Evolutionary conservation across 2,113 vertebrate genomes (phyloP).

Genomic region (Natator depressus): DNA sequence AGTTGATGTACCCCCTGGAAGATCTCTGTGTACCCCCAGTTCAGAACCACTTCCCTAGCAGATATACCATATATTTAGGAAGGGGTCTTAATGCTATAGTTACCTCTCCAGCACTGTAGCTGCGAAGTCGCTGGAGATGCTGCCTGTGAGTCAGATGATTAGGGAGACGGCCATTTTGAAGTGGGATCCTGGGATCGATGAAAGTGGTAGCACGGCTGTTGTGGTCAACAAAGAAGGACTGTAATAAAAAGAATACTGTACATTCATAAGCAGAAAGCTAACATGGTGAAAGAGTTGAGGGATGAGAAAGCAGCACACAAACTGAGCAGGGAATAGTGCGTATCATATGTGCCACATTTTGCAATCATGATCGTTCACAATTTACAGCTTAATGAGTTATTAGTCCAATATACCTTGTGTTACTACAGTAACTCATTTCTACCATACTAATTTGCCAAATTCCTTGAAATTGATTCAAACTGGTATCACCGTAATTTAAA

Average conservation of each 20-base stretch:
- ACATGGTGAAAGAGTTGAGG: fast-evolving
- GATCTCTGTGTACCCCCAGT: no score
- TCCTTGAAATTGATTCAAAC: not conserved
- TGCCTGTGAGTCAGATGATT: conserved; percentile 94
- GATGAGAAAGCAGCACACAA: not conserved
- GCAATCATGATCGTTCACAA: not conserved
- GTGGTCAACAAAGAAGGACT: conserved; percentile 99
- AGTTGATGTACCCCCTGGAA: no score
- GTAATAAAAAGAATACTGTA: conserved; percentile 1
- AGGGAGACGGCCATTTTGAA: conserved; percentile 93
- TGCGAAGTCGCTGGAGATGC: conserved; percentile 95
- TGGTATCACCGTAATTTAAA: not conserved
- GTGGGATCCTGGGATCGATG: conserved; percentile 96
- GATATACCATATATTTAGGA: not conserved
- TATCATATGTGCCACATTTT: not conserved
- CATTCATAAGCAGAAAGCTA: not conserved
- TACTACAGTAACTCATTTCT: not conserved
- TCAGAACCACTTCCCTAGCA: not conserved
- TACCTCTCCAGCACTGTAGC: conserved; percentile 98
- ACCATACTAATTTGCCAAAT: not conserved
- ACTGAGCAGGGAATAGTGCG: not conserved
- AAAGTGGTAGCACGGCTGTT: conserved; percentile 98
- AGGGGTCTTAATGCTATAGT: not conserved
- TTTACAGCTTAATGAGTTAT: not conserved
- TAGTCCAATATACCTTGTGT: not conserved